These are phyloP conservation scores for Stichopus chloronotus DNA, from an alignment of 35 echinoderm and acorn worm species.

Conservation along the genomic window DNA sequence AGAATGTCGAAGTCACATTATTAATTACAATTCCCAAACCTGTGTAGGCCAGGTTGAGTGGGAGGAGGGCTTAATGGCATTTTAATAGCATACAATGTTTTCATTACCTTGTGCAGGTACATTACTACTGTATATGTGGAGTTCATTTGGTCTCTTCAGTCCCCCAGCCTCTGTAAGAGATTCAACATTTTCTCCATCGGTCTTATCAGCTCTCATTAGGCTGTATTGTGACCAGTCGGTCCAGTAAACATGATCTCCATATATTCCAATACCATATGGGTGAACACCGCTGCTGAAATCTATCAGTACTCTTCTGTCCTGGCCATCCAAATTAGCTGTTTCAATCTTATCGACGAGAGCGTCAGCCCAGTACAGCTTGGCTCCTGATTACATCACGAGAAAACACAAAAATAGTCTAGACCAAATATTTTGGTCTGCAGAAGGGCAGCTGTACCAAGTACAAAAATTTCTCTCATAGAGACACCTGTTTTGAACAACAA, in stretches of 20 bases:
- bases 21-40: too few species aligned
- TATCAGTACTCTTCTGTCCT: neutral
- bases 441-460: too few species aligned
- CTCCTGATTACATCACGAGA: neutral
- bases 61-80: too few species aligned
- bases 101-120: neutral
- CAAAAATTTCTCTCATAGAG: too few species aligned
- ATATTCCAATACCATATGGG: constrained; percentile 42
- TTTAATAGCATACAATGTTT: neutral
- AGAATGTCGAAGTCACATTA: too few species aligned
- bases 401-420: neutral
- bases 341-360: neutral
- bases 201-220: constrained; percentile 42
- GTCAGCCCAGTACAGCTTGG: constrained; percentile 52
- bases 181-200: neutral
- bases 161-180: neutral
- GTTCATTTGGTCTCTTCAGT: constrained; percentile 2
- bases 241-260: neutral
- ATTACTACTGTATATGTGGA: constrained; percentile 29
- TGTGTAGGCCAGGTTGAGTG: too few species aligned
- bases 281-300: neutral
- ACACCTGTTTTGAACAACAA: too few species aligned
- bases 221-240: constrained; percentile 34
- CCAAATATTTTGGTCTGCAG: too few species aligned
- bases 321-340: neutral